A percentile compares a stretch with the other conserved stretches of the same genome.
phyloP scores from a whole-genome alignment of 2,888 invertebrate genomes.

The Nymphalis c-album region DNA sequence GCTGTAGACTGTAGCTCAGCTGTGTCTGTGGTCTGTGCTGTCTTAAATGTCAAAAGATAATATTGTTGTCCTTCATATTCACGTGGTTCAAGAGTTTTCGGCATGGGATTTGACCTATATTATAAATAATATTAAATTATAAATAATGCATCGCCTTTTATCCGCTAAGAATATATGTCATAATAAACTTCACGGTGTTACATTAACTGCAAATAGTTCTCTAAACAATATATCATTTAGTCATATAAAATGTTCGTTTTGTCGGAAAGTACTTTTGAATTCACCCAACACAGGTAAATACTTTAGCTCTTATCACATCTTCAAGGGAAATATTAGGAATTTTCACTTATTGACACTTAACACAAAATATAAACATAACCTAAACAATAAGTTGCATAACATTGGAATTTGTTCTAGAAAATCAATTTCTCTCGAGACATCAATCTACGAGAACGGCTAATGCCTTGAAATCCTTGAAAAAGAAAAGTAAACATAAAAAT shows the following conservation, averaged over 20 bases:
- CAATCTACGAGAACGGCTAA: constrained; percentile 74
- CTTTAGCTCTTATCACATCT: not conserved
- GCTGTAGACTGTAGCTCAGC: no score
- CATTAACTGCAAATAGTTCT: constrained; percentile 53
- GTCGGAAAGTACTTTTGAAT: constrained; percentile 64
- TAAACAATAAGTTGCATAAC: constrained; percentile 67
- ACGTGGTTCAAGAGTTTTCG: constrained; percentile 49
- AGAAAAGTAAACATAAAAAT: constrained; percentile 72
- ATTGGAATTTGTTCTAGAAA: constrained; percentile 60
- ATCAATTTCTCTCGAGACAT: constrained; percentile 55
- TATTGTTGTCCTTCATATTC: constrained; percentile 32
- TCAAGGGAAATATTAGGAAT: not conserved
- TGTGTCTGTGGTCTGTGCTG: constrained; percentile 1
- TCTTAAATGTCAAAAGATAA: constrained; percentile 8
- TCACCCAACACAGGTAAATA: constrained; percentile 61
- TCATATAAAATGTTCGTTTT: constrained; percentile 74
- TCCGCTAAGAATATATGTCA: constrained; percentile 70
- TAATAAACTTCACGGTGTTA: constrained; percentile 60
- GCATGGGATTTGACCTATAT: constrained; percentile 50
- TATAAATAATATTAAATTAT: constrained; percentile 44
- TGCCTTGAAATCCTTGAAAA: constrained; percentile 59
- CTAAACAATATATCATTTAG: constrained; percentile 48
- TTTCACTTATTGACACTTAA: not conserved
- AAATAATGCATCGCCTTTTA: constrained; percentile 72
- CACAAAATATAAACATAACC: constrained; percentile 50